A percentile compares a stretch with the other conserved stretches of the same genome.
Conservation (phyloP, 1,140 invertebrate species). For the Diabrotica undecimpunctata region DNA sequence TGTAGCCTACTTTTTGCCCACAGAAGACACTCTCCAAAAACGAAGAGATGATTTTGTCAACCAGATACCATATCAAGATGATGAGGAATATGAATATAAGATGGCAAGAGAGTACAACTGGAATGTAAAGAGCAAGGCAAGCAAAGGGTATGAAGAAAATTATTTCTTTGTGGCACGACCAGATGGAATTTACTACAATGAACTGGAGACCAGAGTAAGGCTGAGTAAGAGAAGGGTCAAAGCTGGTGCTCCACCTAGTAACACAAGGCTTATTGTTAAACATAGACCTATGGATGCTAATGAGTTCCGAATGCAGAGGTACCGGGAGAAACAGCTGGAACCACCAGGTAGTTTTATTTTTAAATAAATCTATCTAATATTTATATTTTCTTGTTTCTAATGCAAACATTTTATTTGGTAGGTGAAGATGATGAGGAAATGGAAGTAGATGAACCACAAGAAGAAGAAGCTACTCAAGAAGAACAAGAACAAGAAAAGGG, state of each 20-base stretch:
- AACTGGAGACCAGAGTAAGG: slow-evolving; percentile 91
- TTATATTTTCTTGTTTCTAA: slow-evolving; percentile 6
- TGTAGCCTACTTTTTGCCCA: slow-evolving; percentile 96
- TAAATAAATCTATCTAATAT: slow-evolving; percentile 4
- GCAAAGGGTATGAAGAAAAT: slow-evolving; percentile 97
- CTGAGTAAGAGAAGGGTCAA: slow-evolving; percentile 86
- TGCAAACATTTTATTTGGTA: slow-evolving; percentile 12
- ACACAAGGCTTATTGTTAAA: slow-evolving; percentile 83
- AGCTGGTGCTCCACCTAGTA: slow-evolving; percentile 66
- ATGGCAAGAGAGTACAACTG: slow-evolving; percentile 96
- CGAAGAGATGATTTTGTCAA: slow-evolving; percentile 75
- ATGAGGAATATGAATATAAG: slow-evolving; percentile 91
- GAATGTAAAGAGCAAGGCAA: slow-evolving; percentile 98
- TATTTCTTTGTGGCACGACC: slow-evolving; percentile 93
- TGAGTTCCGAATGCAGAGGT: slow-evolving; percentile 83
- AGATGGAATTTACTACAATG: slow-evolving; percentile 94
- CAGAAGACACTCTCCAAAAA: slow-evolving; percentile 87
- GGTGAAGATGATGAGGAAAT: slow-evolving; percentile 71
- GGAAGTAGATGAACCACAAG: slow-evolving; percentile 56
- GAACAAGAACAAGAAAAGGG: slow-evolving; percentile 54
- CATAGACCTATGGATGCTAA: slow-evolving; percentile 82
- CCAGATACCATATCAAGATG: slow-evolving; percentile 81
- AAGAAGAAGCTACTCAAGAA: slow-evolving; percentile 58
- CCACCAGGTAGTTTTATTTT: slow-evolving; percentile 60
- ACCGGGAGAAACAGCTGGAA: slow-evolving; percentile 83